These are phyloP conservation scores for Apodemia mormo DNA, from an alignment of 2,888 invertebrate genomes.

Conservation along the genomic window DNA sequence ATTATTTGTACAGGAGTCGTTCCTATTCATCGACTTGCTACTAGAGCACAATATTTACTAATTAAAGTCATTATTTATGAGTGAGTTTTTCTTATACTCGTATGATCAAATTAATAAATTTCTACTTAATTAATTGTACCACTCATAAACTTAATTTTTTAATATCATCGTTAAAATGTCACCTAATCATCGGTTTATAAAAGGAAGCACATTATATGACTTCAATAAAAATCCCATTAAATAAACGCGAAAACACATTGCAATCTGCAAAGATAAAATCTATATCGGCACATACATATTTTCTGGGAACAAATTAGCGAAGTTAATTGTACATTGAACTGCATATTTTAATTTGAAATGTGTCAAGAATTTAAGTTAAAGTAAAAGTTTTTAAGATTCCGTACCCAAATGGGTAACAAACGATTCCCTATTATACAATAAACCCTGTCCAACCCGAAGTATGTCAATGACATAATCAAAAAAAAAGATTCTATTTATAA, in stretches of 20 bases:
- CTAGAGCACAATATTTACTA: too few relatives aligned
- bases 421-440: too few relatives aligned
- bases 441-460: too few relatives aligned
- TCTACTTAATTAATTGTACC: conserved; percentile 2
- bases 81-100: not conserved
- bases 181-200: not conserved
- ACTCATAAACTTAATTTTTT: not conserved
- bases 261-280: conserved; percentile 54
- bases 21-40: too few relatives aligned
- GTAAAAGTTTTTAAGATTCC: not conserved
- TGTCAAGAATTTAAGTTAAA: not conserved
- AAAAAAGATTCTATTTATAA: too few relatives aligned
- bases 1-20: too few relatives aligned
- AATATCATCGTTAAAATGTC: not conserved
- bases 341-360: not conserved
- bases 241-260: conserved; percentile 50
- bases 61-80: too few relatives aligned
- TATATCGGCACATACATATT: conserved; percentile 46
- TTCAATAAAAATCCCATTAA: conserved; percentile 45
- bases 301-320: conserved; percentile 27
- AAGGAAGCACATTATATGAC: not conserved
- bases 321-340: not conserved
- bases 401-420: too few relatives aligned
- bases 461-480: too few relatives aligned
- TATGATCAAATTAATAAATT: not conserved